Conservation (phyloP, 2,113 vertebrate genomes). For the Oenanthe oenanthe region DNA sequence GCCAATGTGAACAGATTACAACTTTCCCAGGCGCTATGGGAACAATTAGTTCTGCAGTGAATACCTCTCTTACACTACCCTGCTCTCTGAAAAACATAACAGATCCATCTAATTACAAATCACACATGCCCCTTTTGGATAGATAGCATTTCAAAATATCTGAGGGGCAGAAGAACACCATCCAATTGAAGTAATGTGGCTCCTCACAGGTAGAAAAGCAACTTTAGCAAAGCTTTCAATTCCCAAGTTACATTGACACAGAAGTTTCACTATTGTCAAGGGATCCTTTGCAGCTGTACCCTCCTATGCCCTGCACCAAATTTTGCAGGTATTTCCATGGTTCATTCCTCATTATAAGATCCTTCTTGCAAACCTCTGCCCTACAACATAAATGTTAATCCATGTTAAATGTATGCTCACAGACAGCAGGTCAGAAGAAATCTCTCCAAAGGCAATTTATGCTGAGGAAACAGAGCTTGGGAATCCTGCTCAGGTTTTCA, state of each 20-base stretch:
- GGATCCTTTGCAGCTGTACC: neutral
- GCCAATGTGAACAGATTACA: constrained; percentile 12
- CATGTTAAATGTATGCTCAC: neutral
- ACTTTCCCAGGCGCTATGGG: neutral
- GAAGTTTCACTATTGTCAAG: neutral
- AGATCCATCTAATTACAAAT: neutral
- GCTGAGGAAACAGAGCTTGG: neutral
- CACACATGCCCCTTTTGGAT: neutral
- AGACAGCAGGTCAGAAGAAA: neutral
- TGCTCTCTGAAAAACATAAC: neutral
- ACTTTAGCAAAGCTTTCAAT: neutral
- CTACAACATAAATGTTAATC: neutral
- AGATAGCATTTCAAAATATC: neutral
- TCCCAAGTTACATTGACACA: neutral
- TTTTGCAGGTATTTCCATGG: neutral
- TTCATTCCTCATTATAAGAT: neutral
- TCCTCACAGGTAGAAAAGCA: neutral
- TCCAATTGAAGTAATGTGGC: neutral
- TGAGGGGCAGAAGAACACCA: neutral
- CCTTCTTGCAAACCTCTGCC: neutral
- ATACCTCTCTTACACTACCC: neutral
- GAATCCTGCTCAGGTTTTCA: neutral
- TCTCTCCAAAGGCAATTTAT: neutral
- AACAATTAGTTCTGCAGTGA: neutral
- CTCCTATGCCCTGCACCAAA: neutral